Conservation (phyloP, 1,140 invertebrate genomes). For the Metaphire vulgaris region DNA sequence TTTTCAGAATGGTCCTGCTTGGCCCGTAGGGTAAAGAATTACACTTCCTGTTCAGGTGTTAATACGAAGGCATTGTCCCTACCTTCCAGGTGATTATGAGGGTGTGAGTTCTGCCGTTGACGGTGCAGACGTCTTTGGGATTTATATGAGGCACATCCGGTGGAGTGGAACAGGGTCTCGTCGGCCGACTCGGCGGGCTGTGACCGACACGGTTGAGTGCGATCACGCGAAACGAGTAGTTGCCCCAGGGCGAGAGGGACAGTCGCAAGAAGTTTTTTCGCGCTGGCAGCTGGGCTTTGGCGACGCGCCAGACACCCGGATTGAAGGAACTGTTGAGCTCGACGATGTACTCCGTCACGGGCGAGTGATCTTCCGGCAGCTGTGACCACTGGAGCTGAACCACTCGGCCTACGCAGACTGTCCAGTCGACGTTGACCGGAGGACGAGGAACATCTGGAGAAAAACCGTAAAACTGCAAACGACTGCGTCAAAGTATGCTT, state of each 20-base stretch:
- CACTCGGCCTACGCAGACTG: constrained; percentile 43
- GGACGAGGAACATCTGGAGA: constrained; percentile 60
- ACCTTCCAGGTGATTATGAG: constrained; percentile 89
- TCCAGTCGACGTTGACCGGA: constrained; percentile 3
- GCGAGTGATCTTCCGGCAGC: constrained; percentile 84
- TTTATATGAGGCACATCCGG: constrained; percentile 86
- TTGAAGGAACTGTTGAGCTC: constrained; percentile 91
- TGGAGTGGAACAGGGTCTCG: constrained; percentile 71
- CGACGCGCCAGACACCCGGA: constrained; percentile 78
- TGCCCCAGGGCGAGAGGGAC: constrained; percentile 77
- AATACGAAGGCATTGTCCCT: no score
- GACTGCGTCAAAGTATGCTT: no score
- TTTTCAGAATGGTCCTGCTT: no score
- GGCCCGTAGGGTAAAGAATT: no score
- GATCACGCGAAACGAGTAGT: constrained; percentile 90
- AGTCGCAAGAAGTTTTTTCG: constrained; percentile 13
- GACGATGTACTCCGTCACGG: constrained; percentile 82
- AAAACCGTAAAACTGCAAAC: no score
- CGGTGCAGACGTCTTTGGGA: constrained; percentile 84
- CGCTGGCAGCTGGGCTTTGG: constrained; percentile 29
- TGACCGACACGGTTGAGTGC: constrained; percentile 87
- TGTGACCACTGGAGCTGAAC: constrained; percentile 71
- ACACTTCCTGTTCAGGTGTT: no score
- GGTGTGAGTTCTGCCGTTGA: constrained; percentile 77
- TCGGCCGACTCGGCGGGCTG: constrained; percentile 74